Evolutionary conservation across 1,140 invertebrate species (phyloP), one percentile per base, ranked within the genome.

Genomic region (Monochamus saltuarius): DNA sequence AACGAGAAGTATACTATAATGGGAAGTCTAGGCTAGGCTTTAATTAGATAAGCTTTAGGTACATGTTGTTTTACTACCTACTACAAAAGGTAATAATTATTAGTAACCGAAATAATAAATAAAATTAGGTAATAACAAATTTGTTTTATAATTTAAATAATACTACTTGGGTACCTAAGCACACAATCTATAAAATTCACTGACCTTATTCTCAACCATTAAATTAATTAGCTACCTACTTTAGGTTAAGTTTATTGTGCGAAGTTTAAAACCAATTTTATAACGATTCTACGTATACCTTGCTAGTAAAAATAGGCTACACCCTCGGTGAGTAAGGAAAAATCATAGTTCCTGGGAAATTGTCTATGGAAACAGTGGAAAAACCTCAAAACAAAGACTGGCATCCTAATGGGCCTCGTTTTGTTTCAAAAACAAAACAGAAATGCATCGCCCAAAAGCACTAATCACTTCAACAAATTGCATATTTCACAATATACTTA

Each of bases 401-500:
- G 47, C 55, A 56, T 19, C 13, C 22, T 8, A 39, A 40, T 29
- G 42, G 13, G 45, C 53, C 46, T 57, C 56, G 34, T 52, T 59
- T 38, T 10, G 36, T 16, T 13, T 53, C 40, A 3, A 59, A 57
- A 63, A 66, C 61, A 62, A 66, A 54, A 56, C 53, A 39, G 4
- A 47, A 38, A 39, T 13, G 11, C 36, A 51, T 43, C 2, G 17
- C n/a, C 16, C 8, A 16, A n/a, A 29, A 13, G 16, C 22, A 46
- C 14, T 35, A 45, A 50, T 10, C 39, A 19, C 11, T 34, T 38
- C 38, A 58, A 55, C 29, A 38, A 38, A 16, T 49, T 17, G 9
- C 16, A 22, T 49, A 17, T 17, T 39, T 35, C 45, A 3, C 6
- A 7, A 7, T 56, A 1, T 56, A 75, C 74, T 75, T 75, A 75